These are phyloP conservation scores for Leptobrachium leishanense DNA, from an alignment of 2,113 vertebrate genomes.

Conservation along the genomic window DNA sequence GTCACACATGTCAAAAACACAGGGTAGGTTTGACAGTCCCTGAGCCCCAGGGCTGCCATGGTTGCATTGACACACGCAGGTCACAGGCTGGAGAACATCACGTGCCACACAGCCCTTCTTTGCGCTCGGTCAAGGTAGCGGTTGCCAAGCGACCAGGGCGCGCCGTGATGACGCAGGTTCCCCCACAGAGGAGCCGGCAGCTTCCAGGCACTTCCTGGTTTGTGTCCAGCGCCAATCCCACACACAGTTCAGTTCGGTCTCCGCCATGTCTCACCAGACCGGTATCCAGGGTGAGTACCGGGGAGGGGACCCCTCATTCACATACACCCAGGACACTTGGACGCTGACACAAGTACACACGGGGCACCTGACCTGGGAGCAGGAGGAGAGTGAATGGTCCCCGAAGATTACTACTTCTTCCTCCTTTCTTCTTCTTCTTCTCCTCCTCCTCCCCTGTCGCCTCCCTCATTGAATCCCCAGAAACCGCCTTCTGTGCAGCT, in stretches of 20 bases:
- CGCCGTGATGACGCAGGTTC: slow-evolving; percentile 50
- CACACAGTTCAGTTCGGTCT: not conserved
- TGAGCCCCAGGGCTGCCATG: too few relatives aligned
- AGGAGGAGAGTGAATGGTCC: not conserved
- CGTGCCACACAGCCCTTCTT: too few relatives aligned
- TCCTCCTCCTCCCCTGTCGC: too few relatives aligned
- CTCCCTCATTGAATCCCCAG: too few relatives aligned
- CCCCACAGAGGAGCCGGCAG: not conserved
- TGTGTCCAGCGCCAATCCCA: not conserved
- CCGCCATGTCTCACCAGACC: slow-evolving; percentile 89
- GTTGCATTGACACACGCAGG: too few relatives aligned
- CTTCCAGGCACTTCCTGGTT: slow-evolving; percentile 23
- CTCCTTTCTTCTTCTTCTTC: not conserved
- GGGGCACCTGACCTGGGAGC: not conserved
- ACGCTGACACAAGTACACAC: not conserved
- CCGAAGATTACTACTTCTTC: not conserved
- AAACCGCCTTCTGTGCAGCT: too few relatives aligned
- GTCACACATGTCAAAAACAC: too few relatives aligned
- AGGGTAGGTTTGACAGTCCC: too few relatives aligned
- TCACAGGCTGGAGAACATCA: too few relatives aligned
- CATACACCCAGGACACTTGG: not conserved
- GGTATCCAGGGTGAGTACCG: slow-evolving; percentile 86
- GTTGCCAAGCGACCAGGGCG: slow-evolving; percentile 49
- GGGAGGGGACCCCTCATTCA: not conserved
- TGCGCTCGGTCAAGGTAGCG: not conserved